These are phyloP conservation scores for Cryptocephalus moraei DNA, from an alignment of 2,888 invertebrate species.

Conservation along the genomic window DNA sequence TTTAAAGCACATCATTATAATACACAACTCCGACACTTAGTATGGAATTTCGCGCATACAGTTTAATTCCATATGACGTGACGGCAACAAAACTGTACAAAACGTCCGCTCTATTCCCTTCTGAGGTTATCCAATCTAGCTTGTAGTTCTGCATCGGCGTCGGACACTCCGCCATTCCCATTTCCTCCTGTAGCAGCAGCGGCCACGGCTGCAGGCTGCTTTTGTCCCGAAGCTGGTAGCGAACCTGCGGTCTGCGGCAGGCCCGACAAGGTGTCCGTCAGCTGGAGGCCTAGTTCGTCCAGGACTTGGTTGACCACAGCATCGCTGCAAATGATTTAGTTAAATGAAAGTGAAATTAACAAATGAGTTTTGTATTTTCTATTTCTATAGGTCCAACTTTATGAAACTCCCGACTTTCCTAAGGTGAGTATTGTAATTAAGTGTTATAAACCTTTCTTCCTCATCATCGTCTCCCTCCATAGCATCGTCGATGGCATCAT, in stretches of 20 bases:
- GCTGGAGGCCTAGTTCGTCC: constrained; percentile 93
- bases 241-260: constrained; percentile 62
- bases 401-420: too few species aligned
- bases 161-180: constrained; percentile 48
- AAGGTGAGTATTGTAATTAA: background rate
- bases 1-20: too few species aligned
- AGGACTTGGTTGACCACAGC: constrained; percentile 92
- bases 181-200: constrained; percentile 37
- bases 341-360: background rate
- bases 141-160: constrained; percentile 95
- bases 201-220: constrained; percentile 51
- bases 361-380: too few species aligned
- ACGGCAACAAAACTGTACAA: too few species aligned
- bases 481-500: constrained; percentile 98
- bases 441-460: constrained; percentile 69
- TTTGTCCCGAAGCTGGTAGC: constrained; percentile 45
- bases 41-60: too few species aligned
- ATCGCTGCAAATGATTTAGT: constrained; percentile 51
- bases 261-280: constrained; percentile 85
- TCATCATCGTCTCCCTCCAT: constrained; percentile 98
- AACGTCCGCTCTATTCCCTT: constrained; percentile 51
- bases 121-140: constrained; percentile 91
- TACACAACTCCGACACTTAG: too few species aligned
- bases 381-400: too few species aligned
- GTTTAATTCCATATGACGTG: too few species aligned